A percentile compares a stretch with the other conserved stretches of the same genome.
Conservation (phyloP, 1,140 invertebrate species). For the Hestina assimilis region DNA sequence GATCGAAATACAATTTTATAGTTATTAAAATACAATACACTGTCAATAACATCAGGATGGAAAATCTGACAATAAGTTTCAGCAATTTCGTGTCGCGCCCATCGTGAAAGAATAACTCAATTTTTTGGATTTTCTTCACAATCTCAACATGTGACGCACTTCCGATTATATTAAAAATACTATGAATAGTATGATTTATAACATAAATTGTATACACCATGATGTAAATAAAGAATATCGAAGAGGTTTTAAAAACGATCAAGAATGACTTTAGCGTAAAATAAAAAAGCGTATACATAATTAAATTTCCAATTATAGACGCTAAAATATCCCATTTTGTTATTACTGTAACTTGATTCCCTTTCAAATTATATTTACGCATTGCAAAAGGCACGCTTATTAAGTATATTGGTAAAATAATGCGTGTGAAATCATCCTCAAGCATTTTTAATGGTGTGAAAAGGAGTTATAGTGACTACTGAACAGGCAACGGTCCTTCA, state of each 20-base stretch:
- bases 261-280: conserved; percentile 2
- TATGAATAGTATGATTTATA: conserved; percentile 15
- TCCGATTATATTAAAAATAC: conserved; percentile 1
- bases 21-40: background rate
- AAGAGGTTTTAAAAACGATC: background rate
- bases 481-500: background rate
- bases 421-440: background rate
- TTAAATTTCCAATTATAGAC: background rate
- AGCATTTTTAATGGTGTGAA: background rate
- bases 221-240: conserved; percentile 9
- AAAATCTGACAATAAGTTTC: background rate
- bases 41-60: background rate
- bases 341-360: background rate
- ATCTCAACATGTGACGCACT: conserved; percentile 11
- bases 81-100: conserved; percentile 6
- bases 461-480: background rate
- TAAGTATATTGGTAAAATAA: conserved; percentile 20
- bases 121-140: conserved; percentile 11
- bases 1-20: conserved; percentile 8
- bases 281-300: conserved; percentile 18
- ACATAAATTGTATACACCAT: conserved; percentile 3
- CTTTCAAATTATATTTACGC: conserved; percentile 16
- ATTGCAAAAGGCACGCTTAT: conserved; percentile 12
- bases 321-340: conserved; percentile 10
- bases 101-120: conserved; percentile 1